A percentile compares a stretch with the other conserved stretches of the same genome.
These are phyloP conservation scores for Lochmaea crataegi DNA, from an alignment of 2,888 invertebrate genomes.

Conservation along the genomic window DNA sequence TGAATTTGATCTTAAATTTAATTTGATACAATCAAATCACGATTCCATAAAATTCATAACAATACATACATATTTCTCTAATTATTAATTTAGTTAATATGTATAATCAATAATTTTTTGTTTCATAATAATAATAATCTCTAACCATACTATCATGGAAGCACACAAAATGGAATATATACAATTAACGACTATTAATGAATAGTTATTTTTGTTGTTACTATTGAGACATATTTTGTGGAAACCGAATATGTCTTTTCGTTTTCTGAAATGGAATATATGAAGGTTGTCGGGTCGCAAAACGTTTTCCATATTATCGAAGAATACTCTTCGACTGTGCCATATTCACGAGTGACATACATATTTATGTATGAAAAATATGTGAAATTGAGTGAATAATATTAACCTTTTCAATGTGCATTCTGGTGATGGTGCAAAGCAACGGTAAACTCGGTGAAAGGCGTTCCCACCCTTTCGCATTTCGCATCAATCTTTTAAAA, in stretches of 20 bases:
- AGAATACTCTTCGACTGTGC: conserved; percentile 6
- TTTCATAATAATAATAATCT: too few species aligned
- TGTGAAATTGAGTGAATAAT: conserved; percentile 46
- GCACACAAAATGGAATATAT: too few species aligned
- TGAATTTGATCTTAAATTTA: too few species aligned
- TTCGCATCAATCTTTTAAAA: conserved; percentile 48
- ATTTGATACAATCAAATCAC: too few species aligned
- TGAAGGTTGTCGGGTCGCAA: not conserved
- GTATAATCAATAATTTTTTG: too few species aligned
- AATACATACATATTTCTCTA: too few species aligned
- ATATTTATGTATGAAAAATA: conserved; percentile 34
- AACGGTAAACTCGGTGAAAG: conserved; percentile 32
- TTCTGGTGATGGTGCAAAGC: conserved; percentile 39
- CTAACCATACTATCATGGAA: too few species aligned
- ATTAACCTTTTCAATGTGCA: conserved; percentile 43
- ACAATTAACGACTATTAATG: too few species aligned
- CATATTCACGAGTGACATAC: conserved; percentile 23
- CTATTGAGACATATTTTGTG: not conserved
- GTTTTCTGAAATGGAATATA: not conserved
- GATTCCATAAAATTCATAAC: too few species aligned
- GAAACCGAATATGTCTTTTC: not conserved
- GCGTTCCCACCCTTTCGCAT: conserved; percentile 44
- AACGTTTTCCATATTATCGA: conserved; percentile 2
- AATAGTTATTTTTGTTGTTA: not conserved
- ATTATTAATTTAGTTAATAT: too few species aligned